A percentile compares a stretch with the other conserved stretches of the same genome.
Evolutionary conservation across 2,888 invertebrate species (phyloP).

Genomic region (Oscheius sp.): DNA sequence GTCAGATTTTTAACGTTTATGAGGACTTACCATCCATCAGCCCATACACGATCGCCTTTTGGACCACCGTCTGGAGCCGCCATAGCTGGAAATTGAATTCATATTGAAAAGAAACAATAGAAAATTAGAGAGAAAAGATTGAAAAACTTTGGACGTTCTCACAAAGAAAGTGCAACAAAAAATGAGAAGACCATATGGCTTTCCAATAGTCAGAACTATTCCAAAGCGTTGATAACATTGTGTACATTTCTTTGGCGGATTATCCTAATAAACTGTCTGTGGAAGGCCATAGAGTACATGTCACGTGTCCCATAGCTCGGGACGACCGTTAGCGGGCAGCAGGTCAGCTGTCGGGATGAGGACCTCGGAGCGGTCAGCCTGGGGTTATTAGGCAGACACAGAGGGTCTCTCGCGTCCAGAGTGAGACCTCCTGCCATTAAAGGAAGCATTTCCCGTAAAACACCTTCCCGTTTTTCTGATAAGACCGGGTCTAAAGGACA

Average conservation of each 20-base stretch:
- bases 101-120: not conserved
- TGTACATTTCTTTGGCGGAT: not conserved
- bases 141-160: not conserved
- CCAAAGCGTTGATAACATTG: constrained; percentile 8
- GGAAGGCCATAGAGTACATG: not conserved
- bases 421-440: too few relatives aligned
- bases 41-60: constrained; percentile 68
- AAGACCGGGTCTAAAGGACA: too few relatives aligned
- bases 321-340: not conserved
- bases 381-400: not conserved
- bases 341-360: constrained; percentile 14
- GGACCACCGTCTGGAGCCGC: constrained; percentile 57
- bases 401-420: too few relatives aligned
- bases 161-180: not conserved
- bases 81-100: not conserved
- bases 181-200: not conserved
- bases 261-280: constrained; percentile 1
- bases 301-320: constrained; percentile 2
- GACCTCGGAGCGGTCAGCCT: constrained; percentile 1
- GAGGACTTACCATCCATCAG: constrained; percentile 67
- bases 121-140: not conserved
- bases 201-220: not conserved
- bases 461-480: too few relatives aligned
- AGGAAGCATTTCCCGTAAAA: too few relatives aligned
- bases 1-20: not conserved